Evolutionary conservation across 2,888 invertebrate species (phyloP), one percentile per base, ranked within the genome.

Genomic region (Microctonus hyperodae): DNA sequence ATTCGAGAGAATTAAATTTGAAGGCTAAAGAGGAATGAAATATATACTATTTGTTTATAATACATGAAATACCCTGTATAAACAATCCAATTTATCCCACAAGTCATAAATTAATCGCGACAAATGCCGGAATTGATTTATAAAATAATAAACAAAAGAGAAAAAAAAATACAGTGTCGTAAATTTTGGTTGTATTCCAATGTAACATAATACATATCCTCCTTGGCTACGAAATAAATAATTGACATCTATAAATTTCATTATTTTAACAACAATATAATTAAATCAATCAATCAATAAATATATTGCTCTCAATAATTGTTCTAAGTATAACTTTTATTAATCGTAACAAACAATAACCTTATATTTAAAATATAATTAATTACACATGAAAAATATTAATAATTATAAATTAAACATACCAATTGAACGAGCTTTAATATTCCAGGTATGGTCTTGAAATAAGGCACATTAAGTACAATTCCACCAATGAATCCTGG

Each of bases 401-500:
- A 28, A 28, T 13, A 25, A 59, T n/a, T 23, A 20, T n/a, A 16
- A 40, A 61, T 69, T 50, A 28, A 68, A 86, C 93, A 91, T 85
- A 95, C 95, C 88, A 94, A 85, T 87, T 95, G 89, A 22, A 90
- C 86, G 71, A 95, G 84, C 87, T 95, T 95, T 73, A 95, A 81
- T 77, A 94, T 86, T 75, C 95, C 95, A 64, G 95, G 93, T 78
- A 91, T 86, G 55, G 92, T 91, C 85, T 88, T 90, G 86, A 93
- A 94, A 84, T 96, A 94, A 79, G 89, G 89, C 75, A 90, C 78
- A 86, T 95, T 93, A 79, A 93, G 85, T 85, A 89, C 90, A 78
- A 94, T 88, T 89, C 92, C 92, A 73, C 89, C 87, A 73, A 93
- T 81, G 67, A 87, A 79, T 68, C 85, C 83, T 65, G 87, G 86